phyloP scores from a whole-genome alignment of 2,797 vertebrate species.

The Onychomys arenicola region DNA sequence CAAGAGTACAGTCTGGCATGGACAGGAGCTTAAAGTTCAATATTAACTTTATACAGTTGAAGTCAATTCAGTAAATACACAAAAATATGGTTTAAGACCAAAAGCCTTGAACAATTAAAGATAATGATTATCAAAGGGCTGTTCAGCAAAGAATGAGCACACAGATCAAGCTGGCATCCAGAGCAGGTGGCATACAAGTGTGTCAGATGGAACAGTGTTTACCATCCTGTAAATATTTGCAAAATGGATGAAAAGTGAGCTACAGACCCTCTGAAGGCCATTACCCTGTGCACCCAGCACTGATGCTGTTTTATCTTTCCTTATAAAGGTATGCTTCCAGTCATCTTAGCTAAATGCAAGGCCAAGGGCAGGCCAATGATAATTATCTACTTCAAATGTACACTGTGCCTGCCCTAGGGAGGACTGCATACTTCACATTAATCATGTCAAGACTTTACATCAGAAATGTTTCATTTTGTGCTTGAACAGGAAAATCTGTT shows the following conservation, averaged over 20 bases:
- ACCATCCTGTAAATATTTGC: slow-evolving; percentile 41
- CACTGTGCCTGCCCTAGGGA: neutral
- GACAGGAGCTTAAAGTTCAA: slow-evolving; percentile 5
- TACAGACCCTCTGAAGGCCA: neutral
- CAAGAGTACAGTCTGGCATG: slow-evolving; percentile 4
- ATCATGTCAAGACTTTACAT: neutral
- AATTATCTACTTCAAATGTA: neutral
- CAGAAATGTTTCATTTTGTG: neutral
- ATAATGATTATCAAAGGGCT: neutral
- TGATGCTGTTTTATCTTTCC: neutral
- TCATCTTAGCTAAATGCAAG: neutral
- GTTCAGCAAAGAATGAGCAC: neutral
- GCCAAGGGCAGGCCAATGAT: neutral
- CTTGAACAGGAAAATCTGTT: neutral
- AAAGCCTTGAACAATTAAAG: neutral
- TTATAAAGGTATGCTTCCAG: neutral
- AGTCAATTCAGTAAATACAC: slow-evolving; percentile 2
- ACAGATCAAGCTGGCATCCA: neutral
- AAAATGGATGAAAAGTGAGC: neutral
- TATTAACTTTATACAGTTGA: slow-evolving; percentile 10
- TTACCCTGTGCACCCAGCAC: neutral
- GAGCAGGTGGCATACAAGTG: neutral
- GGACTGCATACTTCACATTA: neutral
- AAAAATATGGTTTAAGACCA: neutral
- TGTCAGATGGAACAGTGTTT: neutral